Evolutionary conservation across 2,113 vertebrate species (phyloP), one percentile per base, ranked within the genome.

Genomic region (Sisor rabdophorus): DNA sequence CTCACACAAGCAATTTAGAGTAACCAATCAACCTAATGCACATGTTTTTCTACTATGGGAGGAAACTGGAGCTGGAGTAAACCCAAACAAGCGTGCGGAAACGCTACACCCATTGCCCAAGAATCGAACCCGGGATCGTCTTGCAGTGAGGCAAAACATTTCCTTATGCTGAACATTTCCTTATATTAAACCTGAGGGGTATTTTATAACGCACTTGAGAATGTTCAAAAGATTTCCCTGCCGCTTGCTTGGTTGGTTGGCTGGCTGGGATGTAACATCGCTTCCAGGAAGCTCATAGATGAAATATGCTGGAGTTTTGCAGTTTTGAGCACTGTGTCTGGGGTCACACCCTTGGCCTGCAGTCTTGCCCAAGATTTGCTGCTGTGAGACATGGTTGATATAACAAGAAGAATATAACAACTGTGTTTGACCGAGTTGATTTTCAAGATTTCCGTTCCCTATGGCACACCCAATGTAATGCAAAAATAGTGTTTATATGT

Each of bases 401-500:
- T 44, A 67, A 9, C 40, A 67, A 32, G 22, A 26, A 36, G 40
- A 47, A 67, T 24, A 67, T 50, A 68, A 28, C 65, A 50, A 52
- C 65, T 69, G 65, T 16, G 47, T 28, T 26, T 52, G 65, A 69
- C 15, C 52, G 44, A 52, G 47, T 69, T 52, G 65, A 28, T 52
- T 69, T 69, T 69, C 16, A 48, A 67, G 64, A 10, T 48, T 48
- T 48, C 10, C 8, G 6, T 30, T 26, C 65, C 24, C 4, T 24
- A 50, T 50, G 65, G 65, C 24, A 52, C 11, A 69, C 47, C 47
- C 47, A 24, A n/a, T 69, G 47, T 0, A 5, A 17, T 52, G 24
- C 24, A 52, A 30, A 28, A 69, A 2, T 12, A 52, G 4, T 69
- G 65, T 64, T 32, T 40, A 30, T 48, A 44, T 17, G 8, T 50